phyloP scores from a whole-genome alignment of 1,140 invertebrate species.

The Proctacanthus coquilletti region DNA sequence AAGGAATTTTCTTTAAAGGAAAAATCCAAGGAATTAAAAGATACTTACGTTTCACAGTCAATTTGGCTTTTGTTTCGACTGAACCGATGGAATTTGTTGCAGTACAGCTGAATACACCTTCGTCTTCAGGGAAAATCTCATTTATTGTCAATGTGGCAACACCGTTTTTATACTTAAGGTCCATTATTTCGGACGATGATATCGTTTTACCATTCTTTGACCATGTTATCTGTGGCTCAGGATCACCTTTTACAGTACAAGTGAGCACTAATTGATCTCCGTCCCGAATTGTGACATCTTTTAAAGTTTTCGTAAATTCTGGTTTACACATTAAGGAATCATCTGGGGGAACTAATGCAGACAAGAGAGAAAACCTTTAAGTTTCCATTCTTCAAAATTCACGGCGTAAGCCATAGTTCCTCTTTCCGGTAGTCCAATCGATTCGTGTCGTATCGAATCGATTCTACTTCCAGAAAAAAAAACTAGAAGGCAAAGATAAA shows the following conservation, averaged over 20 bases:
- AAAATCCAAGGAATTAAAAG: constrained; percentile 1
- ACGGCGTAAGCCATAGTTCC: too few relatives aligned
- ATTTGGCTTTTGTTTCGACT: constrained; percentile 63
- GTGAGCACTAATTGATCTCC: constrained; percentile 63
- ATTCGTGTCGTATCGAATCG: too few relatives aligned
- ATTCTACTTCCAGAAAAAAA: too few relatives aligned
- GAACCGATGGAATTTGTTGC: constrained; percentile 81
- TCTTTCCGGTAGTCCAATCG: too few relatives aligned
- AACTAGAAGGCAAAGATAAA: constrained; percentile 12
- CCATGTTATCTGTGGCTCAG: constrained; percentile 82
- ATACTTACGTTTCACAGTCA: constrained; percentile 66
- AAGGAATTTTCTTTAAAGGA: background rate
- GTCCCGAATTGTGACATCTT: constrained; percentile 56
- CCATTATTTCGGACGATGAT: constrained; percentile 67
- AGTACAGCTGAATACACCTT: constrained; percentile 72
- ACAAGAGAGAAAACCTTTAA: background rate
- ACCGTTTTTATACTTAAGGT: constrained; percentile 81
- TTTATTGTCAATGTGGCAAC: constrained; percentile 71
- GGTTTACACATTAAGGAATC: constrained; percentile 70
- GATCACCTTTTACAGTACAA: constrained; percentile 71
- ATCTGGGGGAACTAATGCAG: constrained; percentile 58
- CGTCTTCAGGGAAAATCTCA: constrained; percentile 89
- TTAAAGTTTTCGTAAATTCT: constrained; percentile 58
- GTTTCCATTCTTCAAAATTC: background rate
- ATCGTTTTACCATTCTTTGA: constrained; percentile 59